Percentiles rank a stretch among this genome's conserved stretches.
These are phyloP conservation scores for Hydractinia symbiolongicarpus DNA, from an alignment of 30 jellyfish, hydroid and myxozoan genomes.

Conservation along the genomic window DNA sequence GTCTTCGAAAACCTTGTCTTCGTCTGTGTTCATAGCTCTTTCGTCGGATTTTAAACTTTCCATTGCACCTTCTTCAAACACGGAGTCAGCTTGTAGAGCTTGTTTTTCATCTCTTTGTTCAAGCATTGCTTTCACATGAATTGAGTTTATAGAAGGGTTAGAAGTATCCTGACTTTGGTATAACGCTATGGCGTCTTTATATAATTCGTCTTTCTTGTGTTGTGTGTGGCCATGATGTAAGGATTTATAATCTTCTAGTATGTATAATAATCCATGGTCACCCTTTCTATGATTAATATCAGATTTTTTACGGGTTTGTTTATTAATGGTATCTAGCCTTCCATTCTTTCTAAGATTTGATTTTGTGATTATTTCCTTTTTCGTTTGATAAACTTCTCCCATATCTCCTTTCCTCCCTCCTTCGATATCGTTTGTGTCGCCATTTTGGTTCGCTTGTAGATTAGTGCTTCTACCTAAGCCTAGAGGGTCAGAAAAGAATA, in stretches of 20 bases:
- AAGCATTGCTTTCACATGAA: background rate
- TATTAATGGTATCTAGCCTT: too few relatives aligned
- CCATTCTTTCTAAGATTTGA: too few relatives aligned
- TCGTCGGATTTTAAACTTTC: background rate
- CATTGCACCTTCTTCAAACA: constrained; percentile 12
- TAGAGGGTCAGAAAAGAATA: too few relatives aligned
- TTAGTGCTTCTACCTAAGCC: too few relatives aligned
- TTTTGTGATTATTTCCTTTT: background rate
- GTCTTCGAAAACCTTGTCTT: constrained; percentile 3
- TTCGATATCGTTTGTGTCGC: too few relatives aligned
- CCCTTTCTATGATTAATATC: too few relatives aligned
- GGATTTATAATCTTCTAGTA: too few relatives aligned
- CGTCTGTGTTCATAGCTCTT: constrained; percentile 6
- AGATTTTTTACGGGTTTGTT: too few relatives aligned
- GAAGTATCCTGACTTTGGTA: background rate
- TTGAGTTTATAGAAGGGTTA: constrained; percentile 1
- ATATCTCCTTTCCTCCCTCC: background rate
- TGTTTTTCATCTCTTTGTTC: background rate
- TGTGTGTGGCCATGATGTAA: too few relatives aligned
- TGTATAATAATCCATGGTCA: too few relatives aligned
- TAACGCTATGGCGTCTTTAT: constrained; percentile 2
- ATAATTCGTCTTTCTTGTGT: constrained; percentile 9
- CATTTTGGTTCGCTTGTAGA: too few relatives aligned
- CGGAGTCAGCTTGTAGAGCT: constrained; percentile 1
- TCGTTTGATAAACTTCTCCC: background rate